These are phyloP conservation scores for Bambusicola thoracicus DNA, from an alignment of 2,113 vertebrate species.

Conservation along the genomic window DNA sequence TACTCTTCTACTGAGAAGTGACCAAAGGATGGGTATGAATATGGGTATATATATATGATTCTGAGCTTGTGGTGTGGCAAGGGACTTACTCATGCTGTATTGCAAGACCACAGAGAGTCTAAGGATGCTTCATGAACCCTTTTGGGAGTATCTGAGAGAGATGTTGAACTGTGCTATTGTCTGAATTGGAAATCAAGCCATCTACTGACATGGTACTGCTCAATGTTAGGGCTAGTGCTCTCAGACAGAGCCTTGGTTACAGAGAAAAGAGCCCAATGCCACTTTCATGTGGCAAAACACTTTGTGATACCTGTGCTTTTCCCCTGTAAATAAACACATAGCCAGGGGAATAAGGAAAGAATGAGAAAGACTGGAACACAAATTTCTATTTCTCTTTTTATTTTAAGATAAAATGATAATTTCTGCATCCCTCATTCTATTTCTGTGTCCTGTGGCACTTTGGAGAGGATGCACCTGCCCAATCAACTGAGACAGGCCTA, in stretches of 20 bases:
- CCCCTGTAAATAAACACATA: neutral
- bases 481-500: neutral
- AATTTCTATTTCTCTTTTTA: neutral
- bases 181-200: neutral
- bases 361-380: neutral
- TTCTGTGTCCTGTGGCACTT: neutral
- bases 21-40: neutral
- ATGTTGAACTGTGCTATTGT: neutral
- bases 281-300: neutral
- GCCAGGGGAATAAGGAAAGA: neutral
- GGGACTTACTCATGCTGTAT: neutral
- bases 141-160: neutral
- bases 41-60: neutral
- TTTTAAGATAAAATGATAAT: neutral
- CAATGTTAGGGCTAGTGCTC: fast-evolving
- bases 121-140: neutral
- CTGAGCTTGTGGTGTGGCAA: fast-evolving
- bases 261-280: neutral
- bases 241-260: fast-evolving
- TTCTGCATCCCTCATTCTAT: fast-evolving
- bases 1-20: neutral
- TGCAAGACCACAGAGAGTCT: neutral
- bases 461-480: neutral
- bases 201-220: neutral
- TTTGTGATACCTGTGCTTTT: neutral